Percentiles rank a stretch among this genome's conserved stretches.
Evolutionary conservation across 2,797 vertebrate genomes (phyloP).

Genomic region (Borostomias antarcticus): DNA sequence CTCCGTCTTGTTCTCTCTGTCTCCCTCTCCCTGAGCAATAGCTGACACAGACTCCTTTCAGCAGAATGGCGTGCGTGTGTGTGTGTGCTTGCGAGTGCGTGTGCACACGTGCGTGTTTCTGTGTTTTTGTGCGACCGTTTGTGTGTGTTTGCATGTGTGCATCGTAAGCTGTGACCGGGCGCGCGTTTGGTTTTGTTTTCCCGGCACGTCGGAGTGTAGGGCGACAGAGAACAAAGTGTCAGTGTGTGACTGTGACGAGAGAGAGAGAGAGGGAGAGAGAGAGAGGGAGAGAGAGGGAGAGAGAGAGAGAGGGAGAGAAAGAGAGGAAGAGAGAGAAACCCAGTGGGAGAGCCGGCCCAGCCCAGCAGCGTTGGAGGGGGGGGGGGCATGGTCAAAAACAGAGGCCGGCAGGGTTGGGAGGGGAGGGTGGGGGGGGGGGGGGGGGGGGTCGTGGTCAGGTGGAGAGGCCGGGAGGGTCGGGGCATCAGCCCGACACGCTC

Average conservation of each 20-base stretch:
- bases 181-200: conserved; percentile 67
- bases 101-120: conserved; percentile 40
- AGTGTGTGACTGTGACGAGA: conserved; percentile 63
- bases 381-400: conserved; percentile 18
- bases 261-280: conserved; percentile 28
- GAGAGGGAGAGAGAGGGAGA: not conserved
- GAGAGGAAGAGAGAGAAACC: not conserved
- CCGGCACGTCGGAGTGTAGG: conserved; percentile 71
- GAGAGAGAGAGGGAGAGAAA: not conserved
- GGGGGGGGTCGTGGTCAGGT: not conserved
- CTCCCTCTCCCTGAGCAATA: conserved; percentile 43
- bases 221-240: conserved; percentile 68
- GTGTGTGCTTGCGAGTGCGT: conserved; percentile 19
- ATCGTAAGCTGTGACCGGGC: conserved; percentile 6
- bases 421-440: conserved; percentile 22
- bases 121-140: conserved; percentile 27
- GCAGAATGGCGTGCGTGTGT: conserved; percentile 38
- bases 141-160: conserved; percentile 31
- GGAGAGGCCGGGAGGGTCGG: not conserved
- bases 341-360: conserved; percentile 55
- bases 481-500: not conserved
- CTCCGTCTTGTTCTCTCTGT: conserved; percentile 26
- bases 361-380: conserved; percentile 54
- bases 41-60: conserved; percentile 53
- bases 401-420: conserved; percentile 25